Evolutionary conservation across 2,797 vertebrate species (phyloP), one percentile per base, ranked within the genome.

Genomic region (Ataeniobius toweri): DNA sequence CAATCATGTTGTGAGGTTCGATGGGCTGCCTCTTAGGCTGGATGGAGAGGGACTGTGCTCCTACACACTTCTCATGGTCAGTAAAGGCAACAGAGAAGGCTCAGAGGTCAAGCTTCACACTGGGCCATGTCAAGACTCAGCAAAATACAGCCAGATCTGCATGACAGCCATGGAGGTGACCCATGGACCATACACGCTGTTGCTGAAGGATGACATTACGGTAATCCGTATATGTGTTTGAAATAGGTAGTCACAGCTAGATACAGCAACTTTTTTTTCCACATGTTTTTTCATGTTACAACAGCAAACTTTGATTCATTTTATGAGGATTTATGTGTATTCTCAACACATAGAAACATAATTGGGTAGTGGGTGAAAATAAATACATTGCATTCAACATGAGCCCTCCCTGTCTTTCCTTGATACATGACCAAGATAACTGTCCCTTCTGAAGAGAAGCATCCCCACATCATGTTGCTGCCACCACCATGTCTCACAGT

Each of bases 1-100:
- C 82, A 96, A 95, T 86, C 98, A 99, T 36, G 96, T 99, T 6
- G 95, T 99, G 85, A 96, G 97, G 73, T 99, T 99, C 59, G 97
- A 97, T 26, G 95, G 97, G 20, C 88, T 95, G 79, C 96, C 97
- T 44, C 96, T 99, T 63, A 95, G 96, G 85, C 90, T 99, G 85
- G 92, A 94, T 0, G 94, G 96, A 20, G 96, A 95, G 0, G 96
- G 97, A 10, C 92, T 93, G 85, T 99, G 98, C 90, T 97, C 97
- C 36, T 98, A 99, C 48, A 94, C 95, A 26, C 91, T 99, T 56
- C 96, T 99, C 85, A 94, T 90, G 80, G 94, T 96, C 79, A 83
- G 79, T 73, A 91, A 90, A 18, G 92, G 95, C 79, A 46, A 50
- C 41, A 83, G 85, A 0, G 89, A 95, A 3, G 93, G 92, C 78